These are phyloP conservation scores for Agrochola macilenta DNA, from an alignment of 2,888 invertebrate species.

Conservation along the genomic window DNA sequence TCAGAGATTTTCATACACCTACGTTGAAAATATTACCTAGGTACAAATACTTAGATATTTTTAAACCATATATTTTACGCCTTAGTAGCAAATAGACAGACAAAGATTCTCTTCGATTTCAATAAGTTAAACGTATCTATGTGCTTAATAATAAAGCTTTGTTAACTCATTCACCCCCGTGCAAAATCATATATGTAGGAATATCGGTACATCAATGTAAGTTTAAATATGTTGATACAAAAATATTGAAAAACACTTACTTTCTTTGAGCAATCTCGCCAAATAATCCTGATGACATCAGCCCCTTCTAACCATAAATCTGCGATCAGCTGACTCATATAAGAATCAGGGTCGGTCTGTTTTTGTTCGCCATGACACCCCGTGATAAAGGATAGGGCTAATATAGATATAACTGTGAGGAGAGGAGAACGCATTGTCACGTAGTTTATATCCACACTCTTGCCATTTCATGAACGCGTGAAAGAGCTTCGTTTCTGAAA, in stretches of 20 bases:
- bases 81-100: too few relatives aligned
- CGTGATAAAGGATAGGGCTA: slow-evolving; percentile 71
- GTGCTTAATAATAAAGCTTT: too few relatives aligned
- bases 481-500: slow-evolving; percentile 63
- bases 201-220: neutral
- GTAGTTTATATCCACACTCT: slow-evolving; percentile 74
- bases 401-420: slow-evolving; percentile 70
- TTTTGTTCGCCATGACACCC: slow-evolving; percentile 75
- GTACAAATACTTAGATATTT: too few relatives aligned
- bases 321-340: slow-evolving; percentile 83
- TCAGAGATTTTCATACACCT: too few relatives aligned
- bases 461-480: slow-evolving; percentile 74
- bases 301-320: slow-evolving; percentile 88
- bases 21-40: neutral
- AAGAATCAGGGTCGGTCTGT: slow-evolving; percentile 79
- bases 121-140: too few relatives aligned
- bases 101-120: too few relatives aligned
- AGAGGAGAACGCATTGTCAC: slow-evolving; percentile 73
- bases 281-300: slow-evolving; percentile 85
- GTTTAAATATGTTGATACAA: neutral
- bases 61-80: too few relatives aligned
- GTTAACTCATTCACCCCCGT: too few relatives aligned
- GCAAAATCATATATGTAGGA: too few relatives aligned
- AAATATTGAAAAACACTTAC: slow-evolving; percentile 69
- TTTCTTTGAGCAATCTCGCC: slow-evolving; percentile 89